A percentile compares a stretch with the other conserved stretches of the same genome.
Conservation (phyloP, 1,140 invertebrate genomes). For the Drosophila insularis region DNA sequence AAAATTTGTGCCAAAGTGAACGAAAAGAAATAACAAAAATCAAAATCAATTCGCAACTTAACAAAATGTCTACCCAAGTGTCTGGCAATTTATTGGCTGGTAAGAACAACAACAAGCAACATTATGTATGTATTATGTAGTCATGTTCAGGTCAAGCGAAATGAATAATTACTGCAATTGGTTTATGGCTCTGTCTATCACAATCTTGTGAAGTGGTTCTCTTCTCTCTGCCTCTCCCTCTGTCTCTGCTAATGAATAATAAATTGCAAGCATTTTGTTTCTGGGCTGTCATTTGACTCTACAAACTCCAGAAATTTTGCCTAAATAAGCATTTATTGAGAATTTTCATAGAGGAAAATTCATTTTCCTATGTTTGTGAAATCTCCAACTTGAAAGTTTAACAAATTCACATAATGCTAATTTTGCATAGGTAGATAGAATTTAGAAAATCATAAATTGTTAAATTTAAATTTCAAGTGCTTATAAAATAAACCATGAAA, state of each 20-base stretch:
- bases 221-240: not conserved
- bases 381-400: no score
- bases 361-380: no score
- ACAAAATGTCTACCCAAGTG: slow-evolving; percentile 74
- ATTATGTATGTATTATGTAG: slow-evolving; percentile 1
- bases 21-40: slow-evolving; percentile 25
- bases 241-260: slow-evolving; percentile 13
- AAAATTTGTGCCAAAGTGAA: slow-evolving; percentile 27
- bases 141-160: slow-evolving; percentile 40
- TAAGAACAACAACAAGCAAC: slow-evolving; percentile 43
- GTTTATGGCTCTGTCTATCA: slow-evolving; percentile 32
- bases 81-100: slow-evolving; percentile 75
- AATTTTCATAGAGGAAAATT: no score
- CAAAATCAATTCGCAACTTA: slow-evolving; percentile 23
- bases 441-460: no score
- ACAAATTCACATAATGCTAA: no score
- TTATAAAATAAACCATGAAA: no score
- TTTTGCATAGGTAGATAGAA: no score
- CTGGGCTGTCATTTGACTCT: not conserved
- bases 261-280: slow-evolving; percentile 48
- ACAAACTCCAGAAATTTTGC: not conserved
- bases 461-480: no score
- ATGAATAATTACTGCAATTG: slow-evolving; percentile 59
- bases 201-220: slow-evolving; percentile 12
- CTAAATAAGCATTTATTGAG: not conserved